Base-by-base conservation (phyloP, 2,888 invertebrate genomes). In the Galerucella calmariensis region DNA sequence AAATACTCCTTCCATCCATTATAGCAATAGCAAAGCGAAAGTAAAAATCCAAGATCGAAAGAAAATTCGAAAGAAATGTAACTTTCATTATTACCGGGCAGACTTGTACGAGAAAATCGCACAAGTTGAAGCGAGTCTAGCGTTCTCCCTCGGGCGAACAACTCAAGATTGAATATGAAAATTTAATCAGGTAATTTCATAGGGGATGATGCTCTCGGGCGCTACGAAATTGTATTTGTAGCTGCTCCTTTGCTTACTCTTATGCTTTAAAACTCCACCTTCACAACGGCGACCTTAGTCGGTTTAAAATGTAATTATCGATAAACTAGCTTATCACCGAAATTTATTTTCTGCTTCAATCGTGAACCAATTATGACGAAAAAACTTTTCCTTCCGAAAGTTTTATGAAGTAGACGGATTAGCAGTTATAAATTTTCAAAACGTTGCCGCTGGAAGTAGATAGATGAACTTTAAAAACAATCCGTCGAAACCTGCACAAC, bases 131-230 rank as follows among this genome's bases (percentile, higher is more conserved):
- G 79, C 77, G 83, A 81, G 82, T 81, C 80, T 80, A 80, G 82
- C 81, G 81, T 79, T 81, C 86, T 90, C 90, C 90, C 90, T 88
- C 87, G 89, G 88, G 91, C 90, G 90, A 90, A 90, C 90, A 90
- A 90, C 89, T 90, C 91, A 91, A 92, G 92, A 92, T 92, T 92
- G 92, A 92, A 92, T 92, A 92, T 92, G 92, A 92, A 92, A 92
- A 91, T 92, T 92, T 92, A 92, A 92, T 92, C 90, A 90, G 89
- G 90, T 91, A 91, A 91, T 91, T 91, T 91, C 90, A 91, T 90
- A 90, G 90, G 90, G 90, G 89, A 88, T 87, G 86, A 87, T 86
- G 86, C 86, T 82, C 81, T 71, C 76, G 68, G 81, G 81, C 81
- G 80, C 78, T 82, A 81, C 82, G 84, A 84, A 85, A 86, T 84